phyloP scores from a whole-genome alignment of 1,140 invertebrate species.

The Drosophila sulfurigaster region DNA sequence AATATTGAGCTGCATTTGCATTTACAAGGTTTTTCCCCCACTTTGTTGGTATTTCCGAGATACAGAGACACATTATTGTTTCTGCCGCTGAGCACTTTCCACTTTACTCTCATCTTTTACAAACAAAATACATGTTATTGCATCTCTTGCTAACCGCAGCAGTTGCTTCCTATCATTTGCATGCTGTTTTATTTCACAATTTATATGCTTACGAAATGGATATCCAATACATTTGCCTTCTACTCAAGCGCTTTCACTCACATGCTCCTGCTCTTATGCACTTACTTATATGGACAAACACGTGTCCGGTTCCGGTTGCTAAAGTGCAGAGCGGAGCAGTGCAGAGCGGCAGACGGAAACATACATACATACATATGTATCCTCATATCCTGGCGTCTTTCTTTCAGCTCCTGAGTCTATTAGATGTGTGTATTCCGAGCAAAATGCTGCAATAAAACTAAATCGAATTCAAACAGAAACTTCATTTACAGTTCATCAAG shows the following conservation, averaged over 20 bases:
- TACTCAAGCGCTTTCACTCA: conserved; percentile 3
- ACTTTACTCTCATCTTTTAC: conserved; percentile 13
- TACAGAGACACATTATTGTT: conserved; percentile 17
- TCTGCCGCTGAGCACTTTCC: conserved; percentile 14
- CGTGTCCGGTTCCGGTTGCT: conserved; percentile 25
- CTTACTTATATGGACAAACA: conserved; percentile 40
- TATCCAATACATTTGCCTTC: conserved; percentile 44
- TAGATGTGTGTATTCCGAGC: conserved; percentile 50
- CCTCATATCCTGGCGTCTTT: conserved; percentile 10
- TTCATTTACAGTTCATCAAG: conserved; percentile 79
- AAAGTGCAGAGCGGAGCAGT: conserved; percentile 9
- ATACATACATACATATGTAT: neutral
- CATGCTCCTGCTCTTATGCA: conserved; percentile 3
- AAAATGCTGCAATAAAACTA: conserved; percentile 68
- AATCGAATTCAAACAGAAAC: conserved; percentile 77
- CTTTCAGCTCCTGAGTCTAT: conserved; percentile 43
- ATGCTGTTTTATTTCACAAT: conserved; percentile 49
- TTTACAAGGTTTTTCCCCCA: neutral
- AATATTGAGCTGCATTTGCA: conserved; percentile 31
- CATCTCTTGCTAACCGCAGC: conserved; percentile 35
- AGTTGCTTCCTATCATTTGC: conserved; percentile 35
- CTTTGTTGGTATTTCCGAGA: conserved; percentile 6
- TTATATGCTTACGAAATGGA: conserved; percentile 44
- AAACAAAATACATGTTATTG: conserved; percentile 11
- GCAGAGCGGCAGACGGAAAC: neutral